Evolutionary conservation across 2,888 invertebrate genomes (phyloP).

Genomic region (Pasiphila rectangulata): DNA sequence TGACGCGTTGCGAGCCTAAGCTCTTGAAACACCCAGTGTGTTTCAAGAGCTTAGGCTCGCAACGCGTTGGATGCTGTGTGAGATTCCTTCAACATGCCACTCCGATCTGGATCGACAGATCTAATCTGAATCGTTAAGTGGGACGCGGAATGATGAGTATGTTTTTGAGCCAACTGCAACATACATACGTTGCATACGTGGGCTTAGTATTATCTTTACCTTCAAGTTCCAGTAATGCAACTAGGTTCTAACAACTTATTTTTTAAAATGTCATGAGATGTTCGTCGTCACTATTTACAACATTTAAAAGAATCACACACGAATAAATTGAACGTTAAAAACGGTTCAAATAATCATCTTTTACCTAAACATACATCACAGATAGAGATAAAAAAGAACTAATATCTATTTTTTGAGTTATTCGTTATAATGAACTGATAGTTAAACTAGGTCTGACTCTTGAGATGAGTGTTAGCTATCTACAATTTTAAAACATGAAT

Average conservation of each 20-base stretch:
- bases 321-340: constrained; percentile 57
- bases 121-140: too few relatives aligned
- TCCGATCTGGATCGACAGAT: too few relatives aligned
- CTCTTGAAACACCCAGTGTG: too few relatives aligned
- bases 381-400: constrained; percentile 69
- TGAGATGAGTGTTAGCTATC: constrained; percentile 33
- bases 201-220: too few relatives aligned
- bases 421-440: constrained; percentile 21
- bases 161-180: too few relatives aligned
- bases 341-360: constrained; percentile 72
- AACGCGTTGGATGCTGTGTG: too few relatives aligned
- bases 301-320: constrained; percentile 56
- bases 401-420: constrained; percentile 39
- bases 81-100: too few relatives aligned
- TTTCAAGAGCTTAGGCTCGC: too few relatives aligned
- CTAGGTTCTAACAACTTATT: constrained; percentile 40
- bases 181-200: too few relatives aligned
- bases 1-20: too few relatives aligned
- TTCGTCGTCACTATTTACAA: constrained; percentile 54
- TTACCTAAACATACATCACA: constrained; percentile 80
- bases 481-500: constrained; percentile 60
- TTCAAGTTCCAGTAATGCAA: constrained; percentile 5
- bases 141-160: too few relatives aligned
- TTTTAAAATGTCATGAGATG: constrained; percentile 46
- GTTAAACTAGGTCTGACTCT: constrained; percentile 14